Conservation (phyloP, 2,888 invertebrate genomes). For the Ellobium chinense region DNA sequence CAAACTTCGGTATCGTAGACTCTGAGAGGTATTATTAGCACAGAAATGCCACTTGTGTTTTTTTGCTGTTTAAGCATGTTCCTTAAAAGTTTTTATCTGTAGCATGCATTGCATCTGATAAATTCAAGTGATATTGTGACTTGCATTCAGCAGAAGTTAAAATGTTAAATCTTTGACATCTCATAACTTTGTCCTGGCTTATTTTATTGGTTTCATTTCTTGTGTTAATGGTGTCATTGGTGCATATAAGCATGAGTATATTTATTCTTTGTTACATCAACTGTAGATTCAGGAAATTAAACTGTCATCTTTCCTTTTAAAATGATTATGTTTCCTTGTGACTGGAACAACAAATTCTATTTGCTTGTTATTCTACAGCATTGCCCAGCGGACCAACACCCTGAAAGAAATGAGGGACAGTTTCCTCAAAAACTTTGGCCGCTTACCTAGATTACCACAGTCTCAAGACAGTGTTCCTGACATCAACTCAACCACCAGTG, state of each 20-base stretch:
- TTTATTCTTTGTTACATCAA: too few relatives aligned
- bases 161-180: too few relatives aligned
- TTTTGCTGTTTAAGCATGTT: neutral
- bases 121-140: neutral
- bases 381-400: neutral
- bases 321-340: too few relatives aligned
- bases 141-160: neutral
- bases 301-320: too few relatives aligned
- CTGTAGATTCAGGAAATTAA: too few relatives aligned
- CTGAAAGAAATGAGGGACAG: constrained; percentile 37
- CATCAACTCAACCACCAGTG: neutral
- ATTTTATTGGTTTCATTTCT: too few relatives aligned
- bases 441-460: neutral
- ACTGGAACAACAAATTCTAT: too few relatives aligned
- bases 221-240: too few relatives aligned
- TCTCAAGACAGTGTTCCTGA: neutral
- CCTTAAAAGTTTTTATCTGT: neutral
- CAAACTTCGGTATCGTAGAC: constrained; percentile 16
- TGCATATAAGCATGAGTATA: too few relatives aligned
- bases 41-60: neutral
- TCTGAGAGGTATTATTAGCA: constrained; percentile 35
- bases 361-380: neutral
- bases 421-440: constrained; percentile 5
- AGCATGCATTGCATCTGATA: neutral
- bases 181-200: too few relatives aligned